A percentile compares a stretch with the other conserved stretches of the same genome.
Evolutionary conservation across 2,888 invertebrate species (phyloP).

Genomic region (Oligia strigilis): DNA sequence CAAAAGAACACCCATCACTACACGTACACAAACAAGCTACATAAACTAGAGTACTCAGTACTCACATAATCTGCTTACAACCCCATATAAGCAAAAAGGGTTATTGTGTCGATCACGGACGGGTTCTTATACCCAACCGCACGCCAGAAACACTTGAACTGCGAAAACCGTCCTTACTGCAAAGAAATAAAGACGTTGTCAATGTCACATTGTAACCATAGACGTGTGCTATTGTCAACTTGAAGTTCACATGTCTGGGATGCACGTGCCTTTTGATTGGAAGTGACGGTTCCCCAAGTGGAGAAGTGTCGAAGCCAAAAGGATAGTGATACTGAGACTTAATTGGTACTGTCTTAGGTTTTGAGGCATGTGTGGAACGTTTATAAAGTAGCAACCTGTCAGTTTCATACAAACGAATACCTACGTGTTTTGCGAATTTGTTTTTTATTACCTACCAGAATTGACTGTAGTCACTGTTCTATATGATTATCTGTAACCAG

Average conservation of each 20-base stretch:
- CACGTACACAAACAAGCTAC: background rate
- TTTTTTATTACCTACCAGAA: too few relatives aligned
- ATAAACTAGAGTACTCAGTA: constrained; percentile 7
- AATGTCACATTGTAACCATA: background rate
- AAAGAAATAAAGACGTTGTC: background rate
- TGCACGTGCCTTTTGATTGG: constrained; percentile 37
- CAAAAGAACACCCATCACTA: constrained; percentile 13
- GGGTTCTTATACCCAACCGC: constrained; percentile 14
- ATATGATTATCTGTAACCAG: too few relatives aligned
- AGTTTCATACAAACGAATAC: too few relatives aligned
- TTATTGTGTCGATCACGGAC: constrained; percentile 54
- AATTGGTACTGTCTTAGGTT: background rate
- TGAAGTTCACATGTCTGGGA: constrained; percentile 12
- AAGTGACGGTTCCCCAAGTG: constrained; percentile 7
- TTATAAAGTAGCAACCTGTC: too few relatives aligned
- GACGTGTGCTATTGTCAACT: constrained; percentile 14
- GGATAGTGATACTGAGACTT: background rate
- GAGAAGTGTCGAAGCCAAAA: background rate
- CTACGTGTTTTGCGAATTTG: too few relatives aligned
- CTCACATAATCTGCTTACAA: constrained; percentile 28
- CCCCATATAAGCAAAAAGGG: constrained; percentile 23
- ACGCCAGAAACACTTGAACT: background rate
- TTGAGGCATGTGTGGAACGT: background rate
- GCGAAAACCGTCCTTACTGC: background rate
- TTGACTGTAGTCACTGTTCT: too few relatives aligned